These are phyloP conservation scores for Oscheius myriophilus DNA, from an alignment of 2,888 invertebrate genomes.

Conservation along the genomic window DNA sequence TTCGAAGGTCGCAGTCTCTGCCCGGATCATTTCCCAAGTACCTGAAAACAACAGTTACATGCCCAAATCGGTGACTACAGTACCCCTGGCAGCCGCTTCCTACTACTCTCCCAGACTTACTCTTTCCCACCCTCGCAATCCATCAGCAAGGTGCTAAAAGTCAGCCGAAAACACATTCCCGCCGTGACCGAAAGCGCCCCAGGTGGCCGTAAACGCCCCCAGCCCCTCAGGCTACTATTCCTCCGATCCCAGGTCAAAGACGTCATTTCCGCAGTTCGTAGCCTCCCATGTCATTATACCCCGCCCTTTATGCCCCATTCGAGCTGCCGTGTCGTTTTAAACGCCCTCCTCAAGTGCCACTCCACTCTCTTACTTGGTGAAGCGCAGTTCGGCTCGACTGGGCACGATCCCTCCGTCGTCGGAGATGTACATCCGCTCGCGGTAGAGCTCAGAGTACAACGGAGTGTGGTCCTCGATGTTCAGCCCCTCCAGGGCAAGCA, in stretches of 20 bases:
- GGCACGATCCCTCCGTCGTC: slow-evolving; percentile 12
- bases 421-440: slow-evolving; percentile 16
- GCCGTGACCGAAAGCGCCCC: background rate
- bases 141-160: too few relatives aligned
- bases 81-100: too few relatives aligned
- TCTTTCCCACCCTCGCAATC: too few relatives aligned
- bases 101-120: too few relatives aligned
- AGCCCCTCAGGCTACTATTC: background rate
- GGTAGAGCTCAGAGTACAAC: slow-evolving; percentile 46
- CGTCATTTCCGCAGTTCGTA: too few relatives aligned
- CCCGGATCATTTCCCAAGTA: slow-evolving; percentile 73
- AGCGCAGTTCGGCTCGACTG: slow-evolving; percentile 15
- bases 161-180: too few relatives aligned
- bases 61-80: too few relatives aligned
- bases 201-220: background rate
- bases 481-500: slow-evolving; percentile 48
- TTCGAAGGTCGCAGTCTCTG: slow-evolving; percentile 78
- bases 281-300: too few relatives aligned
- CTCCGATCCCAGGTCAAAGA: too few relatives aligned
- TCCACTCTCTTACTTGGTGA: slow-evolving; percentile 22
- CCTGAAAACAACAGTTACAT: slow-evolving; percentile 45
- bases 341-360: too few relatives aligned
- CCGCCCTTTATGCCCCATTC: too few relatives aligned
- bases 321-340: too few relatives aligned
- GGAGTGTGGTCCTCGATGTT: slow-evolving; percentile 57